Conservation (phyloP, 2,113 vertebrate species). For the Cisticola juncidis region DNA sequence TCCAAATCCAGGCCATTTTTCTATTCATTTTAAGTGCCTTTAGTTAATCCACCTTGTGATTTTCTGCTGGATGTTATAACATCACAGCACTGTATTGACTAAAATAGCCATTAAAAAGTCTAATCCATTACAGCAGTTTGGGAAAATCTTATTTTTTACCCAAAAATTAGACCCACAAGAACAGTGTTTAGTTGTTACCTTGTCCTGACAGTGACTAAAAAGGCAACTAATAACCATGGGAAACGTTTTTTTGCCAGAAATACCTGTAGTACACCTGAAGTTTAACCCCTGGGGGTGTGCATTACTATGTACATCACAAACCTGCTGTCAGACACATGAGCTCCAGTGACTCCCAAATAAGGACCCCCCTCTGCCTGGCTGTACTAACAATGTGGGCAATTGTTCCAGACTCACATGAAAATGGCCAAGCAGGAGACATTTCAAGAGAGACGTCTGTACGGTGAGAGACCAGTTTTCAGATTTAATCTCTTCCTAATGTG, state of each 20-base stretch:
- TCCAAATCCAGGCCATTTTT: background rate
- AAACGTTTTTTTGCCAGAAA: background rate
- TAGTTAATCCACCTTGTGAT: background rate
- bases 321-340: background rate
- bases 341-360: background rate
- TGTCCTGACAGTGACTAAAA: rapidly evolving
- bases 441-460: background rate
- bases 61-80: background rate
- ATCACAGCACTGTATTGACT: background rate
- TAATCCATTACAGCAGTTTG: background rate
- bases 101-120: background rate
- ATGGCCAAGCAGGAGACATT: background rate
- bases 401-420: background rate
- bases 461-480: background rate
- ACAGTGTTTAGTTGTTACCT: background rate
- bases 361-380: background rate
- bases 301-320: rapidly evolving
- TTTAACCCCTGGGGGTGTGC: background rate
- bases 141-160: background rate
- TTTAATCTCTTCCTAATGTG: background rate
- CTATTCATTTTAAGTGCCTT: background rate
- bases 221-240: background rate
- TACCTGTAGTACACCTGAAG: background rate
- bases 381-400: background rate
- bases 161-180: background rate